Conservation (phyloP, 2,797 vertebrate genomes). For the Phoebastria nigripes region DNA sequence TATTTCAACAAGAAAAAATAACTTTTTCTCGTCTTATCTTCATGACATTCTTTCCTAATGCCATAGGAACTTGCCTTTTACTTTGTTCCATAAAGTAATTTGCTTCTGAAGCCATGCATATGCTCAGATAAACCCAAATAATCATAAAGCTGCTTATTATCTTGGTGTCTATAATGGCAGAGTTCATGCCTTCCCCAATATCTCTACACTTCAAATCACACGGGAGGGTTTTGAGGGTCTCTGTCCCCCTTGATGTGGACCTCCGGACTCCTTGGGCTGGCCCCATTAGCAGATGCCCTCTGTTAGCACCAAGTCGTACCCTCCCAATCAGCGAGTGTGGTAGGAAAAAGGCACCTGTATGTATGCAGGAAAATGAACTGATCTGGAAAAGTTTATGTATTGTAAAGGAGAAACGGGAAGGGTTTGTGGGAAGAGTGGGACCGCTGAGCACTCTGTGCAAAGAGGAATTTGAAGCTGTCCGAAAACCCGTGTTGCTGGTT, state of each 20-base stretch:
- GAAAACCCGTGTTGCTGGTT: not conserved
- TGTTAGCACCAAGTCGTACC: not conserved
- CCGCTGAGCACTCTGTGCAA: fast-evolving
- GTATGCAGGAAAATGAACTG: not conserved
- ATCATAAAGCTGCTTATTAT: not conserved
- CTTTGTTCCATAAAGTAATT: not conserved
- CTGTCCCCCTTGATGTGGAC: fast-evolving
- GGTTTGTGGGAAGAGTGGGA: not conserved
- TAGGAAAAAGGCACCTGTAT: not conserved
- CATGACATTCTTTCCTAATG: not conserved
- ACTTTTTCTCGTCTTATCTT: not conserved
- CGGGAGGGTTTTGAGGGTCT: not conserved
- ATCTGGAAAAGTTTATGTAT: not conserved
- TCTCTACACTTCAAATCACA: too few species aligned
- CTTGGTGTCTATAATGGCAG: not conserved
- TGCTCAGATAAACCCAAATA: not conserved
- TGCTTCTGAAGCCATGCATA: not conserved
- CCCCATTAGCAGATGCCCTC: too few species aligned
- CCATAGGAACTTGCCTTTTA: not conserved
- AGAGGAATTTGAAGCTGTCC: not conserved
- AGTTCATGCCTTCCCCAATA: not conserved
- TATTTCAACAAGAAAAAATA: not conserved
- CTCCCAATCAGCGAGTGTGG: fast-evolving
- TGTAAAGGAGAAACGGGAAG: not conserved
- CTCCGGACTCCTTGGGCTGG: not conserved